Percentiles rank a stretch among this genome's conserved stretches.
phyloP scores from a whole-genome alignment of 1,140 invertebrate species.

The Solen grandis region DNA sequence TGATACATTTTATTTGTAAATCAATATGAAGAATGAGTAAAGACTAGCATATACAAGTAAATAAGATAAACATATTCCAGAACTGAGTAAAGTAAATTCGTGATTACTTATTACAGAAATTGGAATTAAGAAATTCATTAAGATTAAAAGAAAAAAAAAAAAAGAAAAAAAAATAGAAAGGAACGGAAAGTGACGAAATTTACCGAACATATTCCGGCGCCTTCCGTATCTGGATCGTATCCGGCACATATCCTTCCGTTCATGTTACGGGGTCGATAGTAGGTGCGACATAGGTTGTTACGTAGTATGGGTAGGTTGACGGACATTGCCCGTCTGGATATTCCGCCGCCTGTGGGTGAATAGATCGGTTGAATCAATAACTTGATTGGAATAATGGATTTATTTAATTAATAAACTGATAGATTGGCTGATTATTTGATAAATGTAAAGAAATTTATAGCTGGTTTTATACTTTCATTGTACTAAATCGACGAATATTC shows the following conservation, averaged over 20 bases:
- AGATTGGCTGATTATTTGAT: neutral
- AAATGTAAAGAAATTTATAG: neutral
- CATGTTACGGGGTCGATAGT: conserved; percentile 55
- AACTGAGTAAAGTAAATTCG: too few species aligned
- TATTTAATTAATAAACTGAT: neutral
- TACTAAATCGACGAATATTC: too few species aligned
- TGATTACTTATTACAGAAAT: too few species aligned
- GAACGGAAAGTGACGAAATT: too few species aligned
- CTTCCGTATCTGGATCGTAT: conserved; percentile 44
- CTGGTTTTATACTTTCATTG: neutral
- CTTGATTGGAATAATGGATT: neutral
- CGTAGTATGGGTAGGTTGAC: conserved; percentile 67
- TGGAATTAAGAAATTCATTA: too few species aligned
- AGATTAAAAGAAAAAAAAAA: too few species aligned
- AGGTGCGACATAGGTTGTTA: conserved; percentile 45
- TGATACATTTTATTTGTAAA: too few species aligned
- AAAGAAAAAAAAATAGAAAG: too few species aligned
- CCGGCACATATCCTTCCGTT: conserved; percentile 73
- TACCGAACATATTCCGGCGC: conserved; percentile 71
- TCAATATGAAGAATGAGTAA: too few species aligned
- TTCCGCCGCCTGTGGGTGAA: conserved; percentile 62
- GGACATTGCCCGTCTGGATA: conserved; percentile 60
- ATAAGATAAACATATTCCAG: too few species aligned
- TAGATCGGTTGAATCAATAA: neutral
- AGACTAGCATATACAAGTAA: too few species aligned